Conservation (phyloP, 1,140 invertebrate genomes). For the Daktulosphaira vitifoliae region DNA sequence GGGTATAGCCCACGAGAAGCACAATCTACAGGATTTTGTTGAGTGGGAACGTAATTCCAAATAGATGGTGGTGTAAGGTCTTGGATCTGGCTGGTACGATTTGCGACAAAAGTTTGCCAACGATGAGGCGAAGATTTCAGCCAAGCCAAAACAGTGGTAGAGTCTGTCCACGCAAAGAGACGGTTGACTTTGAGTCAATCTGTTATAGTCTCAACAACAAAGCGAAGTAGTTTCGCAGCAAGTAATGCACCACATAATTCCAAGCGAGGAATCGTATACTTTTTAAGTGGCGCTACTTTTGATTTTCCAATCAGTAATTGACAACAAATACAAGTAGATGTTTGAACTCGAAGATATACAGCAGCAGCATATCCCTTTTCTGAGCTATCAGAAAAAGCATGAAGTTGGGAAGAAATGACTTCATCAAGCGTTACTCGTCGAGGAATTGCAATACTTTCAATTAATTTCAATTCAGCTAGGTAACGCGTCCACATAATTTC, state of each 20-base stretch:
- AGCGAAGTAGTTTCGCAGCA: not conserved
- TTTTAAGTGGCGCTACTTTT: not conserved
- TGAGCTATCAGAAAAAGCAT: no score
- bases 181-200: not conserved
- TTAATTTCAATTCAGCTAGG: no score
- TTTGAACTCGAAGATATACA: no score
- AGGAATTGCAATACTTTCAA: no score
- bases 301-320: not conserved
- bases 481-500: constrained; percentile 36
- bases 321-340: no score
- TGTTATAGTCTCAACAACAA: not conserved
- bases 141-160: constrained; percentile 42
- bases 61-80: constrained; percentile 30
- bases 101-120: constrained; percentile 43
- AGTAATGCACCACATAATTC: not conserved
- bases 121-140: constrained; percentile 37
- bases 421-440: no score
- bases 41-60: constrained; percentile 44
- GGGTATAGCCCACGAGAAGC: constrained; percentile 42
- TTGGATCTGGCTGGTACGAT: constrained; percentile 43
- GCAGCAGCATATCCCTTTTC: no score
- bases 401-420: no score
- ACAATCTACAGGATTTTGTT: constrained; percentile 45
- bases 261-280: not conserved
- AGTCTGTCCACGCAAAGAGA: constrained; percentile 40